Percentiles rank a stretch among this genome's conserved stretches.
Conservation (phyloP, 2,797 vertebrate species). For the Pachyuromys duprasi region DNA sequence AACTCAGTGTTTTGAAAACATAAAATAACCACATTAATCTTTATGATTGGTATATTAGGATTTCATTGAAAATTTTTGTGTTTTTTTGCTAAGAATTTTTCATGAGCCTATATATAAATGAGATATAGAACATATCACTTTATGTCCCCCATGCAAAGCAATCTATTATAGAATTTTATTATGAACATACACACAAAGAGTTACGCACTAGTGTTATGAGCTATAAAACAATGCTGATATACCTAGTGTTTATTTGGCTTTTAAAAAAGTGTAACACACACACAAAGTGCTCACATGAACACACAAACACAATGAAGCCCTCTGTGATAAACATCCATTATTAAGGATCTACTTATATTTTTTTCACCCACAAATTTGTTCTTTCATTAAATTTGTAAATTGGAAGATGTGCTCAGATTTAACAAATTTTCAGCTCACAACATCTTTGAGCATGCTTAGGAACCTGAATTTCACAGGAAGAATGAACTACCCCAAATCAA, state of each 20-base stretch:
- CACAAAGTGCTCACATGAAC: background rate
- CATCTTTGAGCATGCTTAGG: background rate
- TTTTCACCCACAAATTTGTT: background rate
- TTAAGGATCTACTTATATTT: background rate
- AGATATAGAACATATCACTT: background rate
- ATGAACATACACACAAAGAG: background rate
- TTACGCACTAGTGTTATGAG: background rate
- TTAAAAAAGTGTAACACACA: background rate
- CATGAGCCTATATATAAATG: background rate
- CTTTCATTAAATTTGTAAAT: background rate
- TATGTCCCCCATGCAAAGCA: background rate
- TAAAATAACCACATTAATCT: background rate
- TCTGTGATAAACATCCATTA: background rate
- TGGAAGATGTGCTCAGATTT: background rate
- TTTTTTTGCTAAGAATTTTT: background rate
- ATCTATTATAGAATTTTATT: background rate
- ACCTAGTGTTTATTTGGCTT: background rate
- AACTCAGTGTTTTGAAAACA: background rate
- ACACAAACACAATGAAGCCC: background rate
- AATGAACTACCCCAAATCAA: background rate
- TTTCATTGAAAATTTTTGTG: background rate
- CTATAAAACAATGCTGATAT: background rate
- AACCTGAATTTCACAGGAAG: background rate
- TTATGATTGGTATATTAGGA: background rate
- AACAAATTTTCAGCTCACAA: background rate